Conservation (phyloP, 2,797 vertebrate genomes). For the Psittacula derbiana region DNA sequence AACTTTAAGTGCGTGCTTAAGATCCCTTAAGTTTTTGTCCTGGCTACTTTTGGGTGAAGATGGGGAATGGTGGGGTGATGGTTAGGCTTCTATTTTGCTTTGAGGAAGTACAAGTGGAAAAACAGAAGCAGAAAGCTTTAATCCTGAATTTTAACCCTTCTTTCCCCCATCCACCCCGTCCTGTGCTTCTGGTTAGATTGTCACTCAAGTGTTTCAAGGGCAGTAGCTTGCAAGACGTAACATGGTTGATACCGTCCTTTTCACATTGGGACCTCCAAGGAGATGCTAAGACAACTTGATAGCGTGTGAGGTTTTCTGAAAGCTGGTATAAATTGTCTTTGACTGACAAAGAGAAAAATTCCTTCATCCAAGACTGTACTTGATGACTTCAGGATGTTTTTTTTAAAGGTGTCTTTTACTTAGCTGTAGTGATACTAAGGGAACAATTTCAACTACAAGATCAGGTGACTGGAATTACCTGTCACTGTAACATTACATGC, state of each 20-base stretch:
- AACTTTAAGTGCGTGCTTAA: neutral
- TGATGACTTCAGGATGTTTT: neutral
- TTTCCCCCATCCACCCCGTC: neutral
- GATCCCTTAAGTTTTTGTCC: neutral
- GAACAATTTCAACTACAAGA: neutral
- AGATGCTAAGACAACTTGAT: neutral
- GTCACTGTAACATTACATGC: neutral
- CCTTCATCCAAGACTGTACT: neutral
- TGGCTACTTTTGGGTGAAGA: neutral
- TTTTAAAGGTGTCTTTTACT: neutral
- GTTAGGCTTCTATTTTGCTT: neutral
- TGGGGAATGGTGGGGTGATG: neutral
- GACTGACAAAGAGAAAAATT: neutral
- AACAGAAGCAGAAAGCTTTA: neutral
- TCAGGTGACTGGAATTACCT: neutral
- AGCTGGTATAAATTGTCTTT: neutral
- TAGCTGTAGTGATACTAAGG: neutral
- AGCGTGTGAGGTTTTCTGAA: neutral
- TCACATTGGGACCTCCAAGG: neutral
- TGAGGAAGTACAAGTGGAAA: slow-evolving; percentile 5
- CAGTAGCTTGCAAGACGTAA: neutral
- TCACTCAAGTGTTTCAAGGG: neutral
- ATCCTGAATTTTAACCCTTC: neutral
- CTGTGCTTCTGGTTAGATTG: neutral
- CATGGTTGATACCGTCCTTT: neutral